Conservation (phyloP, 2,113 vertebrate genomes). For the Xyliphius kryptos region DNA sequence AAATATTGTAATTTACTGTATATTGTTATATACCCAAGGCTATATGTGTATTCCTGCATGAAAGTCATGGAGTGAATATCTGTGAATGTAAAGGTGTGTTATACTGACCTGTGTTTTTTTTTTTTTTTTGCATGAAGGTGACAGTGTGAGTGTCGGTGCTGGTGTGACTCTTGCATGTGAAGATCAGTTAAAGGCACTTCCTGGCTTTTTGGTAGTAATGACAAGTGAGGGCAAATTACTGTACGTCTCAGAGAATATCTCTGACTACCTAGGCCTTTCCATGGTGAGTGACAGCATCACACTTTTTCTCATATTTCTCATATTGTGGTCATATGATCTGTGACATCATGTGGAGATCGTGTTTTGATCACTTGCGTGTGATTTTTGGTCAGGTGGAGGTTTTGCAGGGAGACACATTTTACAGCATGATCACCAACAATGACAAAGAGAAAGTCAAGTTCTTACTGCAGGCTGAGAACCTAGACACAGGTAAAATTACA, state of each 20-base stretch:
- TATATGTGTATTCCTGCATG: too few relatives aligned
- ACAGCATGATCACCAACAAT: slow-evolving; percentile 53
- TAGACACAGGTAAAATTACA: too few relatives aligned
- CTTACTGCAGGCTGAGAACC: slow-evolving; percentile 43
- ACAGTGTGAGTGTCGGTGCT: not conserved
- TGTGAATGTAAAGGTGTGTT: too few relatives aligned
- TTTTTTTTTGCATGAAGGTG: slow-evolving; percentile 41
- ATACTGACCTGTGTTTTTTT: not conserved
- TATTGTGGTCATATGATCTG: too few relatives aligned
- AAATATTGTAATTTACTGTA: too few relatives aligned
- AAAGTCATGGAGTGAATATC: too few relatives aligned
- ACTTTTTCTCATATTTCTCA: too few relatives aligned
- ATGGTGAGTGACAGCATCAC: too few relatives aligned
- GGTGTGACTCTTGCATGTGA: slow-evolving; percentile 43
- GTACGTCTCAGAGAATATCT: slow-evolving; percentile 74
- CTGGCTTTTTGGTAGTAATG: slow-evolving; percentile 71
- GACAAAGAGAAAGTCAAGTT: slow-evolving; percentile 46
- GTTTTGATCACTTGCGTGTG: too few relatives aligned
- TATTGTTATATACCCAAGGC: too few relatives aligned
- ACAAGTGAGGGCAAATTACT: slow-evolving; percentile 61
- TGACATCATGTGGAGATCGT: too few relatives aligned
- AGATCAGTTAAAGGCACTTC: slow-evolving; percentile 66
- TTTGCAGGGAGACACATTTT: slow-evolving; percentile 60
- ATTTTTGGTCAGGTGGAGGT: slow-evolving; percentile 66
- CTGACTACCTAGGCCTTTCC: slow-evolving; percentile 69